Evolutionary conservation across 2,888 invertebrate species (phyloP).

Genomic region (Xanthorhoe spadicearia): DNA sequence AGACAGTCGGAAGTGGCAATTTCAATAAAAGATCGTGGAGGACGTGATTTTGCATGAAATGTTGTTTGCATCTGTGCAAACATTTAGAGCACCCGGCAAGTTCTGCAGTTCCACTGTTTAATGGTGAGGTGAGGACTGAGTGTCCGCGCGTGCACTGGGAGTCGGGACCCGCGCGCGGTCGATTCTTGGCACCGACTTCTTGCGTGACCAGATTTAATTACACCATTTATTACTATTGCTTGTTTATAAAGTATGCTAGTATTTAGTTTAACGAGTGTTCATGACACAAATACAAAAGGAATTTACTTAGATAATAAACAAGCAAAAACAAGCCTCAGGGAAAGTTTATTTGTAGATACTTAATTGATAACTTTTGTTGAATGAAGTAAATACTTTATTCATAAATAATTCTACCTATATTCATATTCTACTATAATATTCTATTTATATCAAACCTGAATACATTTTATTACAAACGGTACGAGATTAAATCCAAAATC

Average conservation of each 20-base stretch:
- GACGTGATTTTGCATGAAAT: constrained; percentile 56
- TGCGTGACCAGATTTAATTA: constrained; percentile 20
- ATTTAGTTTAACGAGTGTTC: not conserved
- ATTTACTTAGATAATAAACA: not conserved
- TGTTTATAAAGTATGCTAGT: not conserved
- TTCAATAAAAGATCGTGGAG: constrained; percentile 43
- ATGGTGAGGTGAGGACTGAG: constrained; percentile 38
- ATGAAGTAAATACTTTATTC: not conserved
- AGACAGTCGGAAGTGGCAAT: constrained; percentile 43
- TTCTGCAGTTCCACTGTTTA: constrained; percentile 48
- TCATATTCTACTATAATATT: too few relatives aligned
- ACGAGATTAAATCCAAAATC: constrained; percentile 34
- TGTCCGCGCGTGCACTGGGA: constrained; percentile 8
- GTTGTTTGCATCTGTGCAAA: constrained; percentile 52
- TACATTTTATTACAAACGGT: constrained; percentile 27
- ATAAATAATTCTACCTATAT: too few relatives aligned
- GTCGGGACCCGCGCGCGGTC: constrained; percentile 1
- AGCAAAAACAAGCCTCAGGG: too few relatives aligned
- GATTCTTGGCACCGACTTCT: constrained; percentile 15
- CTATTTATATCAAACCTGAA: constrained; percentile 16
- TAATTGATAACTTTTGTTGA: not conserved
- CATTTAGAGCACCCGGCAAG: constrained; percentile 39
- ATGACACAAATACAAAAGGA: not conserved
- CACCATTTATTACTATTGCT: not conserved
- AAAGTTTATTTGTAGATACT: not conserved